Base-by-base conservation (phyloP, 2,113 vertebrate genomes). In the Clupea harengus region DNA sequence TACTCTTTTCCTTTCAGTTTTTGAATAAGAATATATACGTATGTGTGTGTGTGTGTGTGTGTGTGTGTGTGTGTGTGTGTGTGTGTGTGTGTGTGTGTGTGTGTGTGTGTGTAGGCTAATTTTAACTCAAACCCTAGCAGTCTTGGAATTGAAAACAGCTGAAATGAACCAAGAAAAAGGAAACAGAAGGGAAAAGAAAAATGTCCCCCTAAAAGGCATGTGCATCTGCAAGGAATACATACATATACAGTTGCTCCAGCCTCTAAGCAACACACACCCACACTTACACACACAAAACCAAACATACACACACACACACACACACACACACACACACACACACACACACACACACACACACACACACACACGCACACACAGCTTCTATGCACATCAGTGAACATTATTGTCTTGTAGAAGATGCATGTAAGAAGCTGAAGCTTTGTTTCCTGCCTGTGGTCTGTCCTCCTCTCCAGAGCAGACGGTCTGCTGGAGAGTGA, bases 281-380 rank as follows among this genome's bases (percentile, higher is more conserved):
- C 50, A n/a, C 57, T 8, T 25, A 85, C 80, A 83, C 82, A 83
- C 81, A 85, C 52, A 83, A 88, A 88, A 83, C 82, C 13, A 49
- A 32, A 54, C 64, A 60, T 22, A 64, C 22, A 64, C 57, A n/a
- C 57, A 64, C 6, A 64, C 57, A n/a, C 57, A 49, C 83, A 25
- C 54, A 52, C 47, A 47, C 45, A 17, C 28, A 83, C 50, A 22
- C 20, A 49, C 83, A 46, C 52, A 72, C 47, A 47, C 50, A 25
- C 28, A 81, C 72, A 60, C 52, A 64, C 83, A 52, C 50, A n/a
- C 57, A 64, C 50, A 85, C 80, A 85, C 60, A 60, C 28, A 86
- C 46, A 83, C 80, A 49, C 45, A 72, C 47, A 64, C 52, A 25
- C 45, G 81, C 72, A 81, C 86, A 81, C n/a, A 39, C 50, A 81